Percentiles rank a stretch among this genome's conserved stretches.
These are phyloP conservation scores for Mythimna vitellina DNA, from an alignment of 2,888 invertebrate species.

Conservation along the genomic window DNA sequence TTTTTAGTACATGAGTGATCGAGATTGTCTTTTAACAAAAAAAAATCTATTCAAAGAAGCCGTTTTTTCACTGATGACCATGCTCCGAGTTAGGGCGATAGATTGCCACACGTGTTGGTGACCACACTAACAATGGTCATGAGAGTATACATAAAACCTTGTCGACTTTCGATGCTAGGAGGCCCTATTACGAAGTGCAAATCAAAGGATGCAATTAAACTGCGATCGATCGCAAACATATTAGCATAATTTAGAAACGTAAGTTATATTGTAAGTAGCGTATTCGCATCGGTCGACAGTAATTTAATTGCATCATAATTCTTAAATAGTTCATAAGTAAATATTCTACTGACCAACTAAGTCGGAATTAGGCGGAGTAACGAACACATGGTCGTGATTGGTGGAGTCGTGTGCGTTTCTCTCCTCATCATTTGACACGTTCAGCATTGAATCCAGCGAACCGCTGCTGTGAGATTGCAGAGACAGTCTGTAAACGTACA, in stretches of 20 bases:
- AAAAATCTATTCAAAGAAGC: background rate
- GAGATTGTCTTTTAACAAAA: background rate
- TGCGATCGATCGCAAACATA: background rate
- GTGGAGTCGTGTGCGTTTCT: slow-evolving; percentile 86
- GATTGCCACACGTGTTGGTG: background rate
- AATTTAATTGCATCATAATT: background rate
- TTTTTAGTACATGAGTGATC: background rate
- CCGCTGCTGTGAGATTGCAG: slow-evolving; percentile 95
- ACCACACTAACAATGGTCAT: too few relatives aligned
- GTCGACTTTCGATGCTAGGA: too few relatives aligned
- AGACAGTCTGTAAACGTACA: slow-evolving; percentile 89
- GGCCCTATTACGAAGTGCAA: too few relatives aligned
- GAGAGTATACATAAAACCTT: too few relatives aligned
- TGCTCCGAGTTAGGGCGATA: too few relatives aligned
- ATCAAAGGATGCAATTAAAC: background rate
- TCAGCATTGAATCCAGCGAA: slow-evolving; percentile 96
- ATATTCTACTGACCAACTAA: slow-evolving; percentile 73
- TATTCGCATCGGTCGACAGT: too few relatives aligned
- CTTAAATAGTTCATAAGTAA: background rate
- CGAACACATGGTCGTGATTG: slow-evolving; percentile 83
- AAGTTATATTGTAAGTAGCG: background rate
- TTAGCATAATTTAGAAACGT: background rate
- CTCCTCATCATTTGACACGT: slow-evolving; percentile 96
- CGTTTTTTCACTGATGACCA: too few relatives aligned
- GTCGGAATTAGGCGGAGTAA: slow-evolving; percentile 79